A percentile compares a stretch with the other conserved stretches of the same genome.
phyloP scores from a whole-genome alignment of 1,140 invertebrate genomes.

The Antheraea mylitta region DNA sequence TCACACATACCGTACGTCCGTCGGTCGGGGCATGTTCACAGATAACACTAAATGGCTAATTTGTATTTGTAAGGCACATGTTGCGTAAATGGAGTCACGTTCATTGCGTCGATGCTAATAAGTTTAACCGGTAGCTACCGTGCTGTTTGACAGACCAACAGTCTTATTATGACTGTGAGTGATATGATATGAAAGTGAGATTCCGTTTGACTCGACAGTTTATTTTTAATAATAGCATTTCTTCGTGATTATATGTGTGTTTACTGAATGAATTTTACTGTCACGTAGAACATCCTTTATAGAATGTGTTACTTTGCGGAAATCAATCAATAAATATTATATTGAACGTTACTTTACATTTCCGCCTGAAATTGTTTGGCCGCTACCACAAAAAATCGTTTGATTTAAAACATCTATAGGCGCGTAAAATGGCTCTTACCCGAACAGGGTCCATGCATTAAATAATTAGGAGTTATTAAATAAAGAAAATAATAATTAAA shows the following conservation, averaged over 20 bases:
- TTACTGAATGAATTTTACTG: background rate
- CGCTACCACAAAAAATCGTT: too few species aligned
- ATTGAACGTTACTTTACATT: too few species aligned
- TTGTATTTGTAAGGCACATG: slow-evolving; percentile 59
- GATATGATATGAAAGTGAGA: slow-evolving; percentile 32
- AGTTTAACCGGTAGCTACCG: slow-evolving; percentile 28
- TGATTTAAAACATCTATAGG: too few species aligned
- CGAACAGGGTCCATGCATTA: too few species aligned
- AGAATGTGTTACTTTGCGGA: too few species aligned
- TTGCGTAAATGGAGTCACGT: slow-evolving; percentile 63
- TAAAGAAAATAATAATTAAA: too few species aligned
- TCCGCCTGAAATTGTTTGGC: too few species aligned
- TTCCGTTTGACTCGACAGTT: slow-evolving; percentile 14
- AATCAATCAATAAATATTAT: too few species aligned
- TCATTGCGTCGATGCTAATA: slow-evolving; percentile 38
- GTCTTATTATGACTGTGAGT: slow-evolving; percentile 22
- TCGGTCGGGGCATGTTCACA: slow-evolving; percentile 41
- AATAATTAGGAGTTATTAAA: too few species aligned
- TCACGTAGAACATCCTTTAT: background rate
- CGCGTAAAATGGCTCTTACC: too few species aligned
- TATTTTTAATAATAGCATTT: background rate
- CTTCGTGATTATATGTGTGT: background rate
- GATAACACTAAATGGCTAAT: slow-evolving; percentile 73
- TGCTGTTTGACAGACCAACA: slow-evolving; percentile 26
- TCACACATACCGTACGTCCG: slow-evolving; percentile 43